Evolutionary conservation across 2,888 invertebrate species (phyloP), one percentile per base, ranked within the genome.

Genomic region (Eilema depressum): DNA sequence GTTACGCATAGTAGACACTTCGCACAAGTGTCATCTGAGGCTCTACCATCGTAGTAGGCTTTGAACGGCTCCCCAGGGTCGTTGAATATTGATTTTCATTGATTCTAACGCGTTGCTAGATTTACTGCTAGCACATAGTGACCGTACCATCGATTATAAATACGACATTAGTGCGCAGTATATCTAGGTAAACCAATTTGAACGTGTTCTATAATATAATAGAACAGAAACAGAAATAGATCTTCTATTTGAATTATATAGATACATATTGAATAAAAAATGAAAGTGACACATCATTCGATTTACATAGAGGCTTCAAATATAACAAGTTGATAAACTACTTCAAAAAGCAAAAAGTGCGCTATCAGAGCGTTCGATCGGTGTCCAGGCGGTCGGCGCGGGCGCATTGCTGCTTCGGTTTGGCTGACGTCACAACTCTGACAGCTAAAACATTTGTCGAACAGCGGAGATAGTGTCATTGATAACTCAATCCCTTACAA

Each of bases 381-480:
- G 80, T 82, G 82, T 77, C 84, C 79, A 77, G 75, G 78, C 79
- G 75, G 79, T 80, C 83, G 82, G 88, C 88, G 86, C 84, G 87
- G 89, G 88, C 89, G 84, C 77, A 84, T 78, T 86, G 60, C 84
- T 82, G 86, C 83, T 86, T 85, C 89, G 89, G 88, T 91, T 93
- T 92, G 91, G 93, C 94, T 93, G 95, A 95, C 95, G 94, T 95
- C 95, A 95, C 92, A 91, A 78, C 90, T 93, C 92, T 95, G 95
- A 95, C 95, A 95, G 94, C 91, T 93, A 91, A 91, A 94, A 93
- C 94, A 94, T 95, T 95, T 95, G 93, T 95, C 94, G 95, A 95
- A 93, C 93, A 87, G 83, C 88, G 83, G 82, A 95, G 95, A 95
- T 95, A 94, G 94, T 95, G 95, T 95, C 95, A 95, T 91, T 91